Evolutionary conservation across 2,888 invertebrate genomes (phyloP).

Genomic region (Actias luna): DNA sequence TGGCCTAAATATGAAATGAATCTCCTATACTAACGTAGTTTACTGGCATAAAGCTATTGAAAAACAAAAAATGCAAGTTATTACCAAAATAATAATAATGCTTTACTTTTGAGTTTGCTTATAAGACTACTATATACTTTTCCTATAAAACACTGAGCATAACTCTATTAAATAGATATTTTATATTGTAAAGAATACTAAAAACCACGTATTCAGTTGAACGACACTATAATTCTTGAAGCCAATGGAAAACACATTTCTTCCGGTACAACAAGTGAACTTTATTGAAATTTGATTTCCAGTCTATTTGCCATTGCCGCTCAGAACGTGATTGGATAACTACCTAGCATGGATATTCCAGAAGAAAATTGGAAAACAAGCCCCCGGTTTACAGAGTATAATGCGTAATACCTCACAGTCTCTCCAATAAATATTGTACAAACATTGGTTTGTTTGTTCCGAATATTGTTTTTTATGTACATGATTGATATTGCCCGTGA

Average conservation of each 20-base stretch:
- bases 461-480: conserved; percentile 24
- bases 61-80: no score
- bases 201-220: background rate
- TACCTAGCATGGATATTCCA: background rate
- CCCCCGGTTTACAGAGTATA: conserved; percentile 26
- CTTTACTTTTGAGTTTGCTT: no score
- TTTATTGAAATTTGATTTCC: conserved; percentile 15
- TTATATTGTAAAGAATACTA: background rate
- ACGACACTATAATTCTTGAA: background rate
- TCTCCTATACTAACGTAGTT: no score
- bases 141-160: no score
- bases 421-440: conserved; percentile 22
- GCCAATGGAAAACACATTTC: background rate
- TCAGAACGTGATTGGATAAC: conserved; percentile 14
- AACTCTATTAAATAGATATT: background rate
- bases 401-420: conserved; percentile 21
- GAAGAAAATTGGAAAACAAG: conserved; percentile 27
- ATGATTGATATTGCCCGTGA: conserved; percentile 14
- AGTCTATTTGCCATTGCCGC: conserved; percentile 6
- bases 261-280: conserved; percentile 1
- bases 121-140: no score
- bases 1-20: no score
- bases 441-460: conserved; percentile 24
- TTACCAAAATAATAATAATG: no score
- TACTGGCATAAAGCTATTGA: no score